Base-by-base conservation (phyloP, 2,888 invertebrate genomes). In the Yponomeuta sedellus region DNA sequence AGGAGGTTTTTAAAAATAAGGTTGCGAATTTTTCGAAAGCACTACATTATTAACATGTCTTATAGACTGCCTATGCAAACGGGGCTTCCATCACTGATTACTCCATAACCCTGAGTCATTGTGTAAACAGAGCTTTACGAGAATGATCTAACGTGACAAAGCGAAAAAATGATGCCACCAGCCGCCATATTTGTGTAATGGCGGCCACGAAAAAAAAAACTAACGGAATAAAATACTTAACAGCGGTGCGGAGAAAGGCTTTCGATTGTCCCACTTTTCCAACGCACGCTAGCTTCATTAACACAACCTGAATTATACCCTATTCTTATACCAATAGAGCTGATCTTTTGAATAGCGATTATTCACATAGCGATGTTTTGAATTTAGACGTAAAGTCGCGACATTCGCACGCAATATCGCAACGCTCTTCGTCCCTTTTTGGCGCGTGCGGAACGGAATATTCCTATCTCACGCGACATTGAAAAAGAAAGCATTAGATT, bases 201-300 rank as follows among this genome's bases (percentile, higher is more conserved):
- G 85, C 86, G 80, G 83, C 85, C 83, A 86, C 87, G 83, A 89
- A 91, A 89, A 91, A 25, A 25, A 89, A 91, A 89, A 89, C 85
- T 90, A 91, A 91, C 91, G 89, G 90, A 85, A 90, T 88, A 88
- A 90, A 90, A 90, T 91, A 84, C 86, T 87, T 86, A 89, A 83
- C 88, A 80, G 78, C 82, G 82, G 77, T 79, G 78, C 81, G 86
- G 91, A 91, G 91, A 91, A 91, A 91, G 91, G 91, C 91, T 91
- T 91, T 91, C 91, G 90, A 88, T 91, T 91, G 91, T 86, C 88
- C 91, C 81, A 91, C 89, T 83, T 91, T 88, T 86, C 39, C 84
- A 81, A 80, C 74, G 83, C 88, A 88, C 86, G 89, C 90, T 85
- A 87, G 83, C 81, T 79, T 16, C 8, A 16, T 52, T 12, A 16